Conservation (phyloP, 2,888 invertebrate species). For the Metalampra italica region DNA sequence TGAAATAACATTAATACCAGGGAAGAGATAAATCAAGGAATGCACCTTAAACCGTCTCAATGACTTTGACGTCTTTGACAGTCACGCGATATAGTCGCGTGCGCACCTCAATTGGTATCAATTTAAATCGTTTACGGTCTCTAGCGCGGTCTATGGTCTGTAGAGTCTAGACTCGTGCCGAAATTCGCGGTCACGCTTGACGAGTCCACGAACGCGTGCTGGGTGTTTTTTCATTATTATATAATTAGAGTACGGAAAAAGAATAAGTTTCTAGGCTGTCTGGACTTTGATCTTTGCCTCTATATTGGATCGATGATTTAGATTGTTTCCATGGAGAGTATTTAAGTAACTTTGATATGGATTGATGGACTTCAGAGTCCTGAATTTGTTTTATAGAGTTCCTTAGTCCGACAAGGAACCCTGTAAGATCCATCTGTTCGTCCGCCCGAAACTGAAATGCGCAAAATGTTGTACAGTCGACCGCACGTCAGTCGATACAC, state of each 20-base stretch:
- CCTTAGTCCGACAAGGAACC: too few relatives aligned
- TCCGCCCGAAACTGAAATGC: too few relatives aligned
- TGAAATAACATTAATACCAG: too few relatives aligned
- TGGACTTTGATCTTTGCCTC: neutral
- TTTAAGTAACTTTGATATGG: too few relatives aligned
- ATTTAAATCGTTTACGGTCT: neutral
- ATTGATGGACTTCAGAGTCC: too few relatives aligned
- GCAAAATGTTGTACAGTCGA: too few relatives aligned
- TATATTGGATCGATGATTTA: neutral
- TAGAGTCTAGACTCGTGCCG: neutral
- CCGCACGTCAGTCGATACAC: too few relatives aligned
- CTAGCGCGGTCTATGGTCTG: too few relatives aligned
- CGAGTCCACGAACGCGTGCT: neutral
- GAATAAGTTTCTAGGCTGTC: neutral
- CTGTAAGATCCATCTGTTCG: too few relatives aligned
- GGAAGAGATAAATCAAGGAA: neutral
- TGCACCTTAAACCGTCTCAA: neutral
- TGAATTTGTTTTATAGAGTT: too few relatives aligned
- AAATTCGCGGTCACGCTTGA: neutral
- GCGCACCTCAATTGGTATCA: conserved; percentile 20
- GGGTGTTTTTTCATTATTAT: neutral
- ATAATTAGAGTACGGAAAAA: neutral
- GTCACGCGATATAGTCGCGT: conserved; percentile 14
- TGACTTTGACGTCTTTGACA: neutral
- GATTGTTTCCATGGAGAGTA: neutral